Conservation (phyloP, 2,797 vertebrate genomes). For the Acanthornis magna region DNA sequence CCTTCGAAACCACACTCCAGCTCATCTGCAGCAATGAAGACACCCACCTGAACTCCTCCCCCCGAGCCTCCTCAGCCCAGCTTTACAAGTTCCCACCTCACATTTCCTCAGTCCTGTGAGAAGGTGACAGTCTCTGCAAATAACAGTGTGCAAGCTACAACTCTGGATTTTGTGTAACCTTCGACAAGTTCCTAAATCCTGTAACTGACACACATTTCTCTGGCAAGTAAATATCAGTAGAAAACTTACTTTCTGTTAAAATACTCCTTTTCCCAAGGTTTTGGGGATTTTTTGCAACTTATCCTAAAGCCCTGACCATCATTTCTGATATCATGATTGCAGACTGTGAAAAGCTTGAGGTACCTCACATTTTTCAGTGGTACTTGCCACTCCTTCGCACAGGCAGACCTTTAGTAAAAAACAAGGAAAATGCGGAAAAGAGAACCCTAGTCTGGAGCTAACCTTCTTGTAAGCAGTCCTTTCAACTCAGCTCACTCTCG, state of each 20-base stretch:
- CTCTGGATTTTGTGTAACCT: neutral
- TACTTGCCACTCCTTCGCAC: neutral
- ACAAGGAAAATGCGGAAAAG: neutral
- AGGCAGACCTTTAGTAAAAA: neutral
- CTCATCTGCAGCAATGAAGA: neutral
- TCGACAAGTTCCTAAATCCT: neutral
- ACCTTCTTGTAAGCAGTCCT: neutral
- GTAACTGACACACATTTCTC: neutral
- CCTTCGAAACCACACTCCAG: neutral
- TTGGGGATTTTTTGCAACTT: constrained; percentile 10
- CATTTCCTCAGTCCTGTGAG: neutral
- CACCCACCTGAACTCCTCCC: neutral
- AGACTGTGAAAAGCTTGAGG: neutral
- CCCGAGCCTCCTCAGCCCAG: neutral
- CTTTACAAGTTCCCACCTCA: neutral
- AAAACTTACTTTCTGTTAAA: neutral
- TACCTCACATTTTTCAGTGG: neutral
- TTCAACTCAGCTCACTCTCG: neutral
- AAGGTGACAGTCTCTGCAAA: neutral
- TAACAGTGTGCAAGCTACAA: neutral
- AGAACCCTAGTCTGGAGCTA: neutral
- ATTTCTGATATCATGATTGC: neutral
- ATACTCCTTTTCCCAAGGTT: neutral
- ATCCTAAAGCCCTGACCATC: neutral
- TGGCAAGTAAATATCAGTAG: neutral